phyloP scores from a whole-genome alignment of 2,113 vertebrate species.

The Shinisaurus crocodilurus region DNA sequence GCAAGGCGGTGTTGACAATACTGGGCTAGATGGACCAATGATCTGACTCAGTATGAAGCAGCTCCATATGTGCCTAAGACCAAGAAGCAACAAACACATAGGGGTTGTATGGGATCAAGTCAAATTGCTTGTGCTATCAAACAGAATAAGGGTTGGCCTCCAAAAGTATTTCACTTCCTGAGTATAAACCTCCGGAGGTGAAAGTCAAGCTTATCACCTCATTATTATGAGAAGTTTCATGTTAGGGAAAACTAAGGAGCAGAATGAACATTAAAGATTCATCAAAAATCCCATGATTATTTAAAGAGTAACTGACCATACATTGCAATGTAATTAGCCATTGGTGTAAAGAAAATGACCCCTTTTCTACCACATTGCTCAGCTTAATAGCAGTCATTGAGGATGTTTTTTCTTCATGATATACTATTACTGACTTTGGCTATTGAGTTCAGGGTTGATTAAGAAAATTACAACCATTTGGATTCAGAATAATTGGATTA shows the following conservation, averaged over 20 bases:
- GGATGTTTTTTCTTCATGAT: neutral
- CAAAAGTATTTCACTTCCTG: neutral
- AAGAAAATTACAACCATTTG: constrained; percentile 27
- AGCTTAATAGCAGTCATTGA: constrained; percentile 21
- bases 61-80: neutral
- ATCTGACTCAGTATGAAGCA: too few species aligned
- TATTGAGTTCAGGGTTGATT: constrained; percentile 19
- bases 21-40: too few species aligned
- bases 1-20: too few species aligned
- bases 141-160: neutral
- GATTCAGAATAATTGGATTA: constrained; percentile 11
- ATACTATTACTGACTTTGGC: neutral
- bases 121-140: fast-evolving
- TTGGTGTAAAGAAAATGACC: neutral
- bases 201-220: neutral
- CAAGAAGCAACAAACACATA: neutral
- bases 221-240: constrained; percentile 1
- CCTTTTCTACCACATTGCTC: constrained; percentile 16
- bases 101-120: neutral
- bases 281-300: constrained; percentile 20
- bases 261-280: neutral
- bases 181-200: neutral
- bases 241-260: constrained; percentile 6
- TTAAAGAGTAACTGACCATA: neutral
- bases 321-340: constrained; percentile 6